These are phyloP conservation scores for Stichopus chloronotus DNA, from an alignment of 35 echinoderm and acorn worm genomes.

Conservation along the genomic window DNA sequence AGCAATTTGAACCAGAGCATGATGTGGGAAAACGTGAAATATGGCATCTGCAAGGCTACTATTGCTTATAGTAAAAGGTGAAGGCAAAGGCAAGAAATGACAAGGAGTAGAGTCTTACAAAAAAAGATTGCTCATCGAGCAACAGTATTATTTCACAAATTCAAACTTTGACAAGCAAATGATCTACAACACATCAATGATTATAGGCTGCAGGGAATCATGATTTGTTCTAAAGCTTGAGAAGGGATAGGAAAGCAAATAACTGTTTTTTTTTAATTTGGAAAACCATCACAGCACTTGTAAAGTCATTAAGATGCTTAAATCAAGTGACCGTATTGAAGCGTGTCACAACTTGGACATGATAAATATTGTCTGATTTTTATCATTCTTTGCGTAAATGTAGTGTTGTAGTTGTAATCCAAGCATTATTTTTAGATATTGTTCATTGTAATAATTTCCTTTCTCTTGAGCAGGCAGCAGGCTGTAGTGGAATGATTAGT, in stretches of 20 bases:
- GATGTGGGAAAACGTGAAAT: not conserved
- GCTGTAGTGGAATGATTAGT: too few relatives aligned
- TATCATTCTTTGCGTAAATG: not conserved
- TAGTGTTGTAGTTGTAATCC: not conserved
- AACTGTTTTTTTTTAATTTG: not conserved
- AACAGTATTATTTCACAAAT: not conserved
- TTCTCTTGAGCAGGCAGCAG: not conserved
- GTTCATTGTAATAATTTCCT: slow-evolving; percentile 6
- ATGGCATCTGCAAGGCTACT: not conserved
- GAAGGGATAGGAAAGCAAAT: too few relatives aligned
- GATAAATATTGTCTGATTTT: not conserved
- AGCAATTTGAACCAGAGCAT: not conserved
- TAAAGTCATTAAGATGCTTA: not conserved
- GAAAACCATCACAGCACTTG: not conserved
- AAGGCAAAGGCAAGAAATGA: not conserved
- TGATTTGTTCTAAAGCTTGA: not conserved
- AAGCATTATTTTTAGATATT: not conserved
- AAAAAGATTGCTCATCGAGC: not conserved
- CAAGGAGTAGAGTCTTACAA: not conserved
- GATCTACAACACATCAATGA: not conserved
- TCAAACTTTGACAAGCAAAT: not conserved
- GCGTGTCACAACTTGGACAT: not conserved
- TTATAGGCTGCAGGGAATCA: not conserved
- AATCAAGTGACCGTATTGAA: not conserved
- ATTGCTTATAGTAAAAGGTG: not conserved